Evolutionary conservation across 2,113 vertebrate genomes (phyloP), one percentile per base, ranked within the genome.

Genomic region (Emberiza fucata): DNA sequence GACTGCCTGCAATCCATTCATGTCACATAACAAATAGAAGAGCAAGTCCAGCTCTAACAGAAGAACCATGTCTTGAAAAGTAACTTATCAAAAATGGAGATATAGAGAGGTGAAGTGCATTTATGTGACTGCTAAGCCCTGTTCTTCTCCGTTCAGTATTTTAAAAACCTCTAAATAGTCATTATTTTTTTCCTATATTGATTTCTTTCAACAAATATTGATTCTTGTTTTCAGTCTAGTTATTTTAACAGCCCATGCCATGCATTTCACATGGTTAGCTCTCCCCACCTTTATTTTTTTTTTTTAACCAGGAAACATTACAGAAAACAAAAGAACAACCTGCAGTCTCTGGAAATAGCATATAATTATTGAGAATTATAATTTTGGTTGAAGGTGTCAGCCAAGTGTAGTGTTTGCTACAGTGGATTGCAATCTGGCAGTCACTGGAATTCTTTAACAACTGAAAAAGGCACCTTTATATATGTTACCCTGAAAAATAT

Each of bases 341-440:
- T 71, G 71, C 42, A 51, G 12, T 63, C 68, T 82, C 81, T 66
- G 17, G 37, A 81, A 96, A 94, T 27, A 86, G 66, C 18, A 8
- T 24, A 29, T 66, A 70, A 47, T 28, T 78, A 53, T 16, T 28
- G 39, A 39, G 33, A 69, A 86, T 70, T 29, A 61, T 70, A 59
- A 82, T 94, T 96, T 88, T 80, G 44, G 42, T n/a, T 95, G 54
- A 92, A 76, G 24, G 33, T 77, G 54, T 69, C 54, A 72, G 87
- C 35, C 69, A 87, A 91, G 29, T 25, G 9, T 39, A 69, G 29
- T 53, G 61, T 40, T 61, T 57, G 53, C 57, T 60, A 71, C 4
- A 76, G 48, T 61, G 45, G 12, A 65, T 85, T 82, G 90, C 59
- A 87, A 33, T 53, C 37, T 82, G 63, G 35, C 40, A 71, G n/a